Conservation (phyloP, 2,113 vertebrate genomes). For the Sphyrna mokarran region DNA sequence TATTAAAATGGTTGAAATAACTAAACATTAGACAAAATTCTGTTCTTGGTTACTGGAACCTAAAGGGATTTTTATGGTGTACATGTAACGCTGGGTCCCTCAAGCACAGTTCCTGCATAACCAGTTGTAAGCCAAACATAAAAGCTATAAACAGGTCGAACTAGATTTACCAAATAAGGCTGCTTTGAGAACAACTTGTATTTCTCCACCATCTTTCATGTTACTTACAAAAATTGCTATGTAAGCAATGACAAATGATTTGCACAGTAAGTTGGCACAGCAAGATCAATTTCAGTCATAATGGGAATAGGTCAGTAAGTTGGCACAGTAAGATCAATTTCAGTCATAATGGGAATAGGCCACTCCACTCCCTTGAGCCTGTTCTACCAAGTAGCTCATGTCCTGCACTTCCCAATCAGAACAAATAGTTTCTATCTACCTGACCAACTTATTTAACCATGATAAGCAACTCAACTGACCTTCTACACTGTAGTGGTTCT, state of each 20-base stretch:
- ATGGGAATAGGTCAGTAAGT: no score
- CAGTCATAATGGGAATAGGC: not conserved
- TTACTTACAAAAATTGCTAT: not conserved
- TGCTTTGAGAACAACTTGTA: not conserved
- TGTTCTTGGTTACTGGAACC: not conserved
- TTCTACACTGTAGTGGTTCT: no score
- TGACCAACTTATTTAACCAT: not conserved
- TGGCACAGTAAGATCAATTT: not conserved
- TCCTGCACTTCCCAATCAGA: not conserved
- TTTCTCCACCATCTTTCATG: not conserved
- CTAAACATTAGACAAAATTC: not conserved
- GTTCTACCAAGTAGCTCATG: not conserved
- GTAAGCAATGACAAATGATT: not conserved
- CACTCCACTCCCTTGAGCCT: not conserved
- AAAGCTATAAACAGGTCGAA: not conserved
- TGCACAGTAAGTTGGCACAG: not conserved
- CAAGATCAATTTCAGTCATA: not conserved
- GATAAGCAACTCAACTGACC: not conserved
- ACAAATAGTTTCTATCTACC: not conserved
- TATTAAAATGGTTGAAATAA: not conserved
- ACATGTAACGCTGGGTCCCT: not conserved
- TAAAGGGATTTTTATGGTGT: not conserved
- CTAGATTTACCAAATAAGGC: not conserved
- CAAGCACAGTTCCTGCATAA: not conserved
- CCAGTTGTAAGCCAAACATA: not conserved